Evolutionary conservation across 2,113 vertebrate species (phyloP), one percentile per base, ranked within the genome.

Genomic region (Tursiops truncatus): DNA sequence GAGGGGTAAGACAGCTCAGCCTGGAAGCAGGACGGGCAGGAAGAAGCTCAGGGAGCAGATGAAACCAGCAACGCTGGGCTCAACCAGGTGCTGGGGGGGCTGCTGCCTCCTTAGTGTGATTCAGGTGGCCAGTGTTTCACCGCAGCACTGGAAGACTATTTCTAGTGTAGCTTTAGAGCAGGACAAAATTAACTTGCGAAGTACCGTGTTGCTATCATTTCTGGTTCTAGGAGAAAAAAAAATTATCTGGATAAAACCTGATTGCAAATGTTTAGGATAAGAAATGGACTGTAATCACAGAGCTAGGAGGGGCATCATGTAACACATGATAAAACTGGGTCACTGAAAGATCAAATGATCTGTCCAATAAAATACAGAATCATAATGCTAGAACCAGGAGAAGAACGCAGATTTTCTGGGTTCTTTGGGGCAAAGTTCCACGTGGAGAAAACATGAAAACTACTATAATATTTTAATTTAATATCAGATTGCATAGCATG

Each of bases 31-130:
- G 8, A 23, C 18, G 25, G 4, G 5, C 0, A 56, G 38, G 13
- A 13, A 36, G 21, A 23, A 26, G 7, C 62, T 44, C 50, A 11
- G 50, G 26, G 26, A 38, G 28, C 8, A 13, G 13, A 36, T 26
- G 33, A 14, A 38, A 38, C 10, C 0, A 25, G 8, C 1, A 3
- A 5, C 12, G 8, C 33, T 21, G 18, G 20, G 26, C 21, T 70
- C 14, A 5, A 11, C 67, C 20, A 10, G 31, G 21, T 5, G 26
- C 4, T 20, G 41, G 8, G 56, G 10, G 38, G 5, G 53, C 15
- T 6, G 53, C 28, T 62, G 38, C 10, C 21, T 26, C 56, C 36
- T 14, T 1, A 9, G 1, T 12, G 53, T 86, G 36, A 65, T 58
- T 68, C 5, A 4, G 33, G 33, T 1, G 10, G 33, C 26, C 9